Evolutionary conservation across 2,888 invertebrate species (phyloP), one percentile per base, ranked within the genome.

Genomic region (Nipponacmea schrenckii): DNA sequence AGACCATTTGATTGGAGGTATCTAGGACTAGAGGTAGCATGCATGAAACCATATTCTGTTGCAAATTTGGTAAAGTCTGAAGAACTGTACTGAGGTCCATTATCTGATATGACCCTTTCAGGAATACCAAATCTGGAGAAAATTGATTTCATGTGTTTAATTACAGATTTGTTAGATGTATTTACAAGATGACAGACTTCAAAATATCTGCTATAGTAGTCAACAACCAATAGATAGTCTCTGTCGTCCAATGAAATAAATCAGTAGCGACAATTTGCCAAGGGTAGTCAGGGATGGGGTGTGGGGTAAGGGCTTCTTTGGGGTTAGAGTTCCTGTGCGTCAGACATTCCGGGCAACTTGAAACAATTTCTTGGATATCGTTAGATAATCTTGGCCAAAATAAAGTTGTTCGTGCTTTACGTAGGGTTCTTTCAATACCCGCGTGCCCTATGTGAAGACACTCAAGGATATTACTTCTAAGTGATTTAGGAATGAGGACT

Each of bases 81-180:
- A 5, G 72, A 71, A 0, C 48, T 31, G 17, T 67, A 74, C 67
- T 71, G 63, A 7, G 68, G 45, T 5, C 71, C 71, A 62, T 56
- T 67, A 17, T 74, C 72, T 4, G 66, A 62, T 39, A 31, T 64
- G 7, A 77, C 44, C 44, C 64, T 71, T 17, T 72, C 62, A n/a
- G 71, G 71, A 5, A 79, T 74, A 26, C 79, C 78, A 66, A 73
- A 68, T 17, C 77, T 24, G 14, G 77, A 68, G 67, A 79, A 77
- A 45, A 64, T 62, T 26, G 66, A 39, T 56, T 77, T 75, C 12
- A 73, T 27, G 24, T 77, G 69, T 1, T 20, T 45, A 26, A 77
- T 78, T 1, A 79, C 75, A 8, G 68, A 50, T 14, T 24, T 17
- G 62, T 70, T 67, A 20, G 68, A 73, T 15, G 72, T 73, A 62